These are phyloP conservation scores for Cossypha heuglini DNA, from an alignment of 2,797 vertebrate genomes.

Conservation along the genomic window DNA sequence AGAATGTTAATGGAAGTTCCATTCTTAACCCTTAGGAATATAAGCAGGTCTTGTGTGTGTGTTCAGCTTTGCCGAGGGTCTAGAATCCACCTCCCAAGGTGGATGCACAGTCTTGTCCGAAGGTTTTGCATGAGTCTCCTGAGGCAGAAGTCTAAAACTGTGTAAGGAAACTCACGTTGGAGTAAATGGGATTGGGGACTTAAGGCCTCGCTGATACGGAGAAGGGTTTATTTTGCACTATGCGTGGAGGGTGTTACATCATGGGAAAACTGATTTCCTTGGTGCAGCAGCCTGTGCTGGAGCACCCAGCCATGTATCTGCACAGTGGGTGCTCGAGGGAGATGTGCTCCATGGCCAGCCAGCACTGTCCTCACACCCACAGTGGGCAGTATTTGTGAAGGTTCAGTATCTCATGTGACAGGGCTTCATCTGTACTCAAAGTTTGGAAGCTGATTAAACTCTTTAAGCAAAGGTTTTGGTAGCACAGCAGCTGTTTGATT, in stretches of 20 bases:
- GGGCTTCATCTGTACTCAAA: not conserved
- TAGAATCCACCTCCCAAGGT: not conserved
- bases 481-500: constrained; percentile 9
- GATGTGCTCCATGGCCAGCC: not conserved
- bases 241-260: not conserved
- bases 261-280: not conserved
- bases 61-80: constrained; percentile 7
- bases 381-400: not conserved
- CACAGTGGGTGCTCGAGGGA: not conserved
- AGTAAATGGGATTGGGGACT: not conserved
- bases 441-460: not conserved
- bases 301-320: not conserved
- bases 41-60: not conserved
- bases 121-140: constrained; percentile 1
- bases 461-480: not conserved
- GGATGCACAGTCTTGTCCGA: constrained; percentile 11
- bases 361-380: not conserved
- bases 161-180: not conserved
- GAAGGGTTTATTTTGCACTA: constrained; percentile 46
- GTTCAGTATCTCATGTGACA: not conserved
- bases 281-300: not conserved
- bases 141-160: not conserved
- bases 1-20: constrained; percentile 10
- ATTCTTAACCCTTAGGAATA: not conserved
- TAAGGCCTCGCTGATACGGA: not conserved